Percentiles rank a stretch among this genome's conserved stretches.
phyloP scores from a whole-genome alignment of 2,888 invertebrate species.

The Nasonovia ribisnigri region DNA sequence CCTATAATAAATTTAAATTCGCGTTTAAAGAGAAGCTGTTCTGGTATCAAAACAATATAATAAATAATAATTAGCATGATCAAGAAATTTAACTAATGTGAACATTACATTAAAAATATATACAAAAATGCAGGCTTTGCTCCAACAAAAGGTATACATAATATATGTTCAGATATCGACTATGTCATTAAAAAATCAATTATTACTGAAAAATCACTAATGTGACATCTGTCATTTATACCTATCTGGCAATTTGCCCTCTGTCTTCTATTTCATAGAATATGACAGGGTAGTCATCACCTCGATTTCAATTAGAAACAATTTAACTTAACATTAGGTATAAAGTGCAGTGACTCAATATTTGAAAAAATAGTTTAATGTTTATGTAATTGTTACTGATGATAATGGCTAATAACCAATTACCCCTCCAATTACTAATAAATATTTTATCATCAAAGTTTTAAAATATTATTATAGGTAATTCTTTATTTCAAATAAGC shows the following conservation, averaged over 20 bases:
- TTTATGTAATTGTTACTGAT: neutral
- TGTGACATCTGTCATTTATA: neutral
- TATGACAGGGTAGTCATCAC: neutral
- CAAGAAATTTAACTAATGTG: neutral
- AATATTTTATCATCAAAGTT: neutral
- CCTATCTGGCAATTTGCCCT: conserved; percentile 43
- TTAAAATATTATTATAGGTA: neutral
- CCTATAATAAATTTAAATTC: neutral
- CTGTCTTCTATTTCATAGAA: conserved; percentile 6
- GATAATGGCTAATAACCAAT: neutral
- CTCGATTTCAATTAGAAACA: neutral
- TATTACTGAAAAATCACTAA: conserved; percentile 14
- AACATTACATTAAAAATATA: neutral
- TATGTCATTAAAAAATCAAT: conserved; percentile 24
- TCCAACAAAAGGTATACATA: conserved; percentile 18
- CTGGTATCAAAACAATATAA: neutral
- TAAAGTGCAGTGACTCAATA: neutral
- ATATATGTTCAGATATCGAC: conserved; percentile 6
- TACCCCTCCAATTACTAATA: neutral
- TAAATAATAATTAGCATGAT: neutral
- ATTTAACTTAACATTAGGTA: neutral
- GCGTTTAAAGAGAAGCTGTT: neutral
- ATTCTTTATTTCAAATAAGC: conserved; percentile 69
- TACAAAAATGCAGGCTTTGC: neutral
- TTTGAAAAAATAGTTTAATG: neutral